Evolutionary conservation across 2,113 vertebrate species (phyloP).

Genomic region (Noturus placidus): DNA sequence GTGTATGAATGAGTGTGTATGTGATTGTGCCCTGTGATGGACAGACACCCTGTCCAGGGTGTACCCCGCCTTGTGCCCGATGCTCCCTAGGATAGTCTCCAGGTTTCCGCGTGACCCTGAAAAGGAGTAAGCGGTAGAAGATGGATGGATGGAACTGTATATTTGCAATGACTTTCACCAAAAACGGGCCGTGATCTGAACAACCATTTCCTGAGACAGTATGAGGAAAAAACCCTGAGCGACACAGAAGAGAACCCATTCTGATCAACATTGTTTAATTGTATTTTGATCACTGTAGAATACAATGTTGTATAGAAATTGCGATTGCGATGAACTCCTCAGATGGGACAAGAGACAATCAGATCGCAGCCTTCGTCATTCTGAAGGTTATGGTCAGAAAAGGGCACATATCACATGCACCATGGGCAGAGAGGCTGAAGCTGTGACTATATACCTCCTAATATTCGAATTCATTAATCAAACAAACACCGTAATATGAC

Average conservation of each 20-base stretch:
- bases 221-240: background rate
- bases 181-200: no score
- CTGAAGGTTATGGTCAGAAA: background rate
- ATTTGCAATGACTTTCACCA: no score
- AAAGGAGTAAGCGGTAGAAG: no score
- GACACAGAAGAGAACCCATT: background rate
- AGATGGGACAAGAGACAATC: background rate
- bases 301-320: background rate
- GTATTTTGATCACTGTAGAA: background rate
- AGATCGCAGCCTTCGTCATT: background rate
- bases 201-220: no score
- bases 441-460: background rate
- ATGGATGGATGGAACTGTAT: no score
- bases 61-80: no score
- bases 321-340: background rate
- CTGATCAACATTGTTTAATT: background rate
- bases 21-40: no score
- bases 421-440: background rate
- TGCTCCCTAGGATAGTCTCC: no score
- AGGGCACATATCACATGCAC: background rate
- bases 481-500: background rate
- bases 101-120: no score
- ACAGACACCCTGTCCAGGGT: no score
- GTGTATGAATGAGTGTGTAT: no score
- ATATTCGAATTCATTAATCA: background rate